Evolutionary conservation across 2,113 vertebrate species (phyloP).

Genomic region (Todiramphus chloris): DNA sequence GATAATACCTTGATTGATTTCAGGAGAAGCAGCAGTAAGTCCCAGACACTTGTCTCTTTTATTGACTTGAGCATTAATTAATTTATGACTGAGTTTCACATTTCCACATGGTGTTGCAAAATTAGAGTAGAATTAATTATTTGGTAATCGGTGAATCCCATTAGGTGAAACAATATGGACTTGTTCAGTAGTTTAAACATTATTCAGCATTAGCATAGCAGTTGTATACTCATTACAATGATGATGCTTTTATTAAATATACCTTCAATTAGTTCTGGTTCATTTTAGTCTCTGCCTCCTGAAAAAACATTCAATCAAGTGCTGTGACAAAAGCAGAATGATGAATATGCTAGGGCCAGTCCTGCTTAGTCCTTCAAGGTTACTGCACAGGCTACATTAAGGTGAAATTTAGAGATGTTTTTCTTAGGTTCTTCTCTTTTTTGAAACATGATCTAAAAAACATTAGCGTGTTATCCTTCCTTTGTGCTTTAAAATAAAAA

Average conservation of each 20-base stretch:
- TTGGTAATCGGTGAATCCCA: constrained; percentile 45
- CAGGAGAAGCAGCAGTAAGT: constrained; percentile 14
- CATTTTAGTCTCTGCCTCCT: constrained; percentile 47
- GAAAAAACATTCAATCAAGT: constrained; percentile 39
- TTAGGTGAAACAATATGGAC: constrained; percentile 53
- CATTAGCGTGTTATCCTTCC: background rate
- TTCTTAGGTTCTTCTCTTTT: background rate
- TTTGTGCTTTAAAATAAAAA: background rate
- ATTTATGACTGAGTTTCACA: constrained; percentile 40
- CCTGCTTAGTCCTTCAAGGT: background rate
- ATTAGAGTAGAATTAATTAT: constrained; percentile 58
- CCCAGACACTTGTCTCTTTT: constrained; percentile 29
- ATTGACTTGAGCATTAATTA: constrained; percentile 57
- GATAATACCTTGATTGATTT: constrained; percentile 30
- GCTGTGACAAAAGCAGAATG: constrained; percentile 18
- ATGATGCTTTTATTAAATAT: constrained; percentile 48
- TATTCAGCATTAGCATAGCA: background rate
- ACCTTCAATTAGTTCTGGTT: constrained; percentile 61
- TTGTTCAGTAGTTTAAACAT: constrained; percentile 41
- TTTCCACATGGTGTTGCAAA: constrained; percentile 37
- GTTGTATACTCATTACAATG: constrained; percentile 43
- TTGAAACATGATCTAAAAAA: background rate
- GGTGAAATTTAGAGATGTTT: constrained; percentile 27
- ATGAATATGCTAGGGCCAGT: constrained; percentile 2
- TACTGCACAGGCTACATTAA: background rate